Evolutionary conservation across 2,113 vertebrate species (phyloP), one percentile per base, ranked within the genome.

Genomic region (Procapra przewalskii): DNA sequence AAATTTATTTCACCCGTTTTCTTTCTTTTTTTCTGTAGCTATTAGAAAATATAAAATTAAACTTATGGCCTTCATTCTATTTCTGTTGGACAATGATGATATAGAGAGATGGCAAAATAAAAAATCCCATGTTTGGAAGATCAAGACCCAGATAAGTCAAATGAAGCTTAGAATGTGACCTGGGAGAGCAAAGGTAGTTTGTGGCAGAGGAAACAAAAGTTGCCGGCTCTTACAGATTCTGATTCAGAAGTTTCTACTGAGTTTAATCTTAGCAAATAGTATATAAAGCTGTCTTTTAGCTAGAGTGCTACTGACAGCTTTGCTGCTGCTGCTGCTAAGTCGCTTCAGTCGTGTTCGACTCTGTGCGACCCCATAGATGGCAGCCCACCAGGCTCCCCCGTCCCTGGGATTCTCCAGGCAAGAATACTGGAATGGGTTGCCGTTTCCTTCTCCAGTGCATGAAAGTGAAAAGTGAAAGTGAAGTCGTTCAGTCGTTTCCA

Each of bases 31-130:
- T 90, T 29, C 27, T 52, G 3, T 48, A 59, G 80, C 29, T 92
- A 21, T 10, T 57, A 95, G 40, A 91, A 96, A 75, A 96, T 80
- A 84, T 82, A 40, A 86, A 97, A 93, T 91, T 82, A 67, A 1
- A 15, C 29, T 86, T 45, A 3, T 13, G 12, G 13, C 11, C 15
- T 60, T 60, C 9, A 59, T 86, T 89, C 27, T 81, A 55, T 88
- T 90, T 96, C 52, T 88, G 25, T 52, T 88, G 80, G 57, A 33
- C 19, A 64, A 43, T 8, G 4, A 15, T 94, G 16, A 3, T 55
- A 19, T 75, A 88, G 21, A 45, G 43, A 64, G 25, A 92, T 59
- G 17, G 23, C 52, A 75, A 11, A 77, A 67, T 31, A 83, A 86
- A 95, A 96, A 93, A 54, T 54, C 57, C 3, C 17, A 21, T 31